phyloP scores from a whole-genome alignment of 2,113 vertebrate species.

The Steatornis caripensis region DNA sequence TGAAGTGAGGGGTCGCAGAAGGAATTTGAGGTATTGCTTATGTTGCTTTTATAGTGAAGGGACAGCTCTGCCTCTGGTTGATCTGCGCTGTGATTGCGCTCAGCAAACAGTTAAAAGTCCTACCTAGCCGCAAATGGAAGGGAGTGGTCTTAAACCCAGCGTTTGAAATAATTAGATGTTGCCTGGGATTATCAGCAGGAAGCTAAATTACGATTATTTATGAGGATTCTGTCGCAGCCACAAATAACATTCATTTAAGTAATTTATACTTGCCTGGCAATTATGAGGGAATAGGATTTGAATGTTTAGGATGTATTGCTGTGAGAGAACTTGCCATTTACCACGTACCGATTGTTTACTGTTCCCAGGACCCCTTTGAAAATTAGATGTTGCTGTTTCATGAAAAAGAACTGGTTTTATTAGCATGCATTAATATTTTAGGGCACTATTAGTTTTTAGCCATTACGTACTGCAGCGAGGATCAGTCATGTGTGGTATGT shows the following conservation, averaged over 20 bases:
- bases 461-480: neutral
- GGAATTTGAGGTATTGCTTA: neutral
- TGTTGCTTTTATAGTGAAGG: neutral
- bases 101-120: neutral
- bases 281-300: neutral
- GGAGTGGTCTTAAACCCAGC: neutral
- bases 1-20: neutral
- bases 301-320: neutral
- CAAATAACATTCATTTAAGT: slow-evolving; percentile 39
- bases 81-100: neutral
- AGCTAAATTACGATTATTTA: slow-evolving; percentile 60
- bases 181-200: slow-evolving; percentile 21
- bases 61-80: neutral
- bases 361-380: slow-evolving; percentile 16
- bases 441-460: neutral
- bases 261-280: slow-evolving; percentile 33
- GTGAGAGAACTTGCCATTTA: neutral
- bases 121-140: neutral
- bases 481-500: neutral
- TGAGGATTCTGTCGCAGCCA: neutral
- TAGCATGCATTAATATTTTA: slow-evolving; percentile 18
- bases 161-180: neutral
- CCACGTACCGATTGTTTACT: neutral
- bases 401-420: neutral
- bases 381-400: slow-evolving; percentile 6